Evolutionary conservation across 2,797 vertebrate species (phyloP), one percentile per base, ranked within the genome.

Genomic region (Platyrinchus mystaceus): DNA sequence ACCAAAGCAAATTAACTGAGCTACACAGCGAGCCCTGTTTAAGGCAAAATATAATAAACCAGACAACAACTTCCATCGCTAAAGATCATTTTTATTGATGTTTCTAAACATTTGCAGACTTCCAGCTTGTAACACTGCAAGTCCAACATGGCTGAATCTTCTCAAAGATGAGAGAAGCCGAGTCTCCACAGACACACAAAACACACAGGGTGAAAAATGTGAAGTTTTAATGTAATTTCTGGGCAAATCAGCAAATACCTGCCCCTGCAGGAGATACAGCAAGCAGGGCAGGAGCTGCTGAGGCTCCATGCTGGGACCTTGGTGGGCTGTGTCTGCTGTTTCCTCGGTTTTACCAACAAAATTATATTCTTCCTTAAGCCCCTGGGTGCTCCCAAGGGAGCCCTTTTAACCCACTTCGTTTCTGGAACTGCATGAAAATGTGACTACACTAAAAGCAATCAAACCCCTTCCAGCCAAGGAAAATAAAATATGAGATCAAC

Each of bases 141-240:
- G 24, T 12, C 70, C 52, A 85, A 5, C 1, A 2, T 12, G 63
- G 66, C n/a, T 8, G 26, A 34, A 50, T 12, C 69, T 63, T 47
- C 70, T 23, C 79, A 28, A 28, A 73, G 41, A 46, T 1, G 20
- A 0, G 0, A 70, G 46, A 41, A 75, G 37, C 10, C 15, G 21
- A 56, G 13, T 68, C 56, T 24, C 44, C 27, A 30, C 28, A 3
- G 2, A 5, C 32, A 5, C 28, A 32, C 7, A 20, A 3, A 62
- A 17, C 19, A 30, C 20, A 18, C 0, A 1, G 0, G 2, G 32
- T 16, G 21, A 18, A 10, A 67, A 46, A 8, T 0, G 9, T 9
- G 26, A 83, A 21, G 24, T 6, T 41, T 5, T 32, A 73, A 39
- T 36, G 36, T 1, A 5, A 13, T 39, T 77, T 44, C 32, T 36